Evolutionary conservation across 64 coral and sea anemone genomes (phyloP).

Genomic region (Trachythela sp.): DNA sequence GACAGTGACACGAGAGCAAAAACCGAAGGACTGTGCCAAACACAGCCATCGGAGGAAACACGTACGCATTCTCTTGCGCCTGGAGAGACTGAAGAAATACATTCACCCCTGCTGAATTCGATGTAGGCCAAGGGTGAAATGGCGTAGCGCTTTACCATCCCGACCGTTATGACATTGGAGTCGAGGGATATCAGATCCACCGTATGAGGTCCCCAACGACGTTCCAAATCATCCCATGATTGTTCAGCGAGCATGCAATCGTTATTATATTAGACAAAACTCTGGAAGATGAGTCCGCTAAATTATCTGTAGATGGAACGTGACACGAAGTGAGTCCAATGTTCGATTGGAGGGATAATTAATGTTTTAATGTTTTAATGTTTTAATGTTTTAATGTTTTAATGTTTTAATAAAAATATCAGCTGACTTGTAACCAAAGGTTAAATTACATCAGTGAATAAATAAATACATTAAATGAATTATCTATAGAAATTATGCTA

Average conservation of each 20-base stretch:
- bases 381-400: too few relatives aligned
- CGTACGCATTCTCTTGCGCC: slow-evolving; percentile 27
- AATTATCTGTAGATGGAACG: slow-evolving; percentile 21
- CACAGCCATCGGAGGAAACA: slow-evolving; percentile 21
- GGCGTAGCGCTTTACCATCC: background rate
- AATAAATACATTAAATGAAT: too few relatives aligned
- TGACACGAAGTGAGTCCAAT: background rate
- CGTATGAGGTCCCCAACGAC: slow-evolving; percentile 33
- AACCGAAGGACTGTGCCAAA: slow-evolving; percentile 6
- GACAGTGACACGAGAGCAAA: background rate
- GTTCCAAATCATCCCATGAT: background rate
- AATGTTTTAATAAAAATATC: too few relatives aligned
- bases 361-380: too few relatives aligned
- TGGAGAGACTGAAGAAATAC: background rate
- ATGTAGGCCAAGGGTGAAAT: slow-evolving; percentile 1
- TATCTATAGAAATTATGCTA: too few relatives aligned
- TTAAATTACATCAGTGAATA: too few relatives aligned
- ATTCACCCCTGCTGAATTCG: slow-evolving; percentile 4
- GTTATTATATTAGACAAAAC: background rate
- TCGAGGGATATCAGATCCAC: slow-evolving; percentile 32
- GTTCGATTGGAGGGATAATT: background rate
- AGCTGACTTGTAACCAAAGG: too few relatives aligned
- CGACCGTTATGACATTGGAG: background rate
- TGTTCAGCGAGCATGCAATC: slow-evolving; percentile 33
- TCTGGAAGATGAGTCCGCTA: slow-evolving; percentile 20